Evolutionary conservation across 2,113 vertebrate species (phyloP), one percentile per base, ranked within the genome.

Genomic region (Lagopus leucura): DNA sequence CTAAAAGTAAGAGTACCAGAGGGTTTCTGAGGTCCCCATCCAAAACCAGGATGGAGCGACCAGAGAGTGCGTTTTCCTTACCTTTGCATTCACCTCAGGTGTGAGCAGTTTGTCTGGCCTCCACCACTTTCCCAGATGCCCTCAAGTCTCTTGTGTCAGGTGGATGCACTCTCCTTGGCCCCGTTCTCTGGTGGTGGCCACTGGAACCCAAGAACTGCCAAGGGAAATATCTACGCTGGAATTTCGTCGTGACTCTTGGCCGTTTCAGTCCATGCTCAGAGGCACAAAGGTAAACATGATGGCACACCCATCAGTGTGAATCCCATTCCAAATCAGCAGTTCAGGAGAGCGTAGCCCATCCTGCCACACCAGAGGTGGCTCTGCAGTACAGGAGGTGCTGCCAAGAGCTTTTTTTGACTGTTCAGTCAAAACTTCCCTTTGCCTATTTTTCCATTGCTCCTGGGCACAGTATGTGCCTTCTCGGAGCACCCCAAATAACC

Each of bases 371-470:
- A 91, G 91, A 95, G 72, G 85, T 92, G 89, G 82, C 82, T 96
- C 87, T 87, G 85, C 66, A 55, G 88, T 83, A 92, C 93, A 94
- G 65, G 17, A 89, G 69, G 82, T 95, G 47, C 95, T 95, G 82
- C 91, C 91, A 96, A 95, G 75, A 78, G 77, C 79, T 94, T 95
- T 92, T 94, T 91, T 67, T 88, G 89, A 70, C 87, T 91, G 55
- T 61, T 88, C 82, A 92, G 72, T 92, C 93, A 91, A 94, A 93
- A 91, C 89, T 96, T 96, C 94, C 96, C 92, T 94, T 95, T 93
- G 69, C 91, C 95, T 89, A 57, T 61, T 91, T 94, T 93, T 94
- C 91, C 93, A 91, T 86, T 86, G 89, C 91, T 97, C 75, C 88
- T 86, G 93, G 87, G 89, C 95, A 94, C 89, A 74, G 57, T 43